These are phyloP conservation scores for Drosophila ercepeae DNA, from an alignment of 1,140 invertebrate species.

Conservation along the genomic window DNA sequence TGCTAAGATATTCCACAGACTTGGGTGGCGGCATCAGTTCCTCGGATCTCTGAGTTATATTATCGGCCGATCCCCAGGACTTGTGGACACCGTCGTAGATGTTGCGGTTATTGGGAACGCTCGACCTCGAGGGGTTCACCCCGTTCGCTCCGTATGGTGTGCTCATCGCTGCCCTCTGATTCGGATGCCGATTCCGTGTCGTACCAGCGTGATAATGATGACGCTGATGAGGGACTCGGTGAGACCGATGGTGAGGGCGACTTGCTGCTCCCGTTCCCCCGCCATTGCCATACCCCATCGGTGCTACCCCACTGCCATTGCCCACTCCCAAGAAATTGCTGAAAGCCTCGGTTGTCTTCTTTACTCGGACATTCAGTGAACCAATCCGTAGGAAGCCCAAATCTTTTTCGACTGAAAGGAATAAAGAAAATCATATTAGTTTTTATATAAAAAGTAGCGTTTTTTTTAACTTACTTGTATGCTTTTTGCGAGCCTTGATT, in stretches of 20 bases:
- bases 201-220: conserved; percentile 80
- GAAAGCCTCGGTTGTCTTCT: conserved; percentile 95
- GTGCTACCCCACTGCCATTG: conserved; percentile 78
- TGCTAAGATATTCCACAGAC: conserved; percentile 86
- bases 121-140: conserved; percentile 54
- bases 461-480: conserved; percentile 85
- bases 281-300: conserved; percentile 53
- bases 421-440: conserved; percentile 10
- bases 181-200: conserved; percentile 75
- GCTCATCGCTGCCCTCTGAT: conserved; percentile 67
- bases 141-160: conserved; percentile 63
- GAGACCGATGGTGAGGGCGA: conserved; percentile 79
- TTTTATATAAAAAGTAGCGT: background rate
- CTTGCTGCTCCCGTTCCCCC: conserved; percentile 45
- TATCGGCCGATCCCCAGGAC: conserved; percentile 94
- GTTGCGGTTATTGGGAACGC: conserved; percentile 83
- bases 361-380: conserved; percentile 95
- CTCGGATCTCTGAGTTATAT: conserved; percentile 87
- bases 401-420: conserved; percentile 89
- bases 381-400: conserved; percentile 94
- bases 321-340: conserved; percentile 93
- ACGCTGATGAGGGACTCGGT: conserved; percentile 84
- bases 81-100: conserved; percentile 87
- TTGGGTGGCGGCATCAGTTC: conserved; percentile 89
- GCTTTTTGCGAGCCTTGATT: conserved; percentile 90